Evolutionary conservation across 2,888 invertebrate species (phyloP), one percentile per base, ranked within the genome.

Genomic region (Dasypolia templi): DNA sequence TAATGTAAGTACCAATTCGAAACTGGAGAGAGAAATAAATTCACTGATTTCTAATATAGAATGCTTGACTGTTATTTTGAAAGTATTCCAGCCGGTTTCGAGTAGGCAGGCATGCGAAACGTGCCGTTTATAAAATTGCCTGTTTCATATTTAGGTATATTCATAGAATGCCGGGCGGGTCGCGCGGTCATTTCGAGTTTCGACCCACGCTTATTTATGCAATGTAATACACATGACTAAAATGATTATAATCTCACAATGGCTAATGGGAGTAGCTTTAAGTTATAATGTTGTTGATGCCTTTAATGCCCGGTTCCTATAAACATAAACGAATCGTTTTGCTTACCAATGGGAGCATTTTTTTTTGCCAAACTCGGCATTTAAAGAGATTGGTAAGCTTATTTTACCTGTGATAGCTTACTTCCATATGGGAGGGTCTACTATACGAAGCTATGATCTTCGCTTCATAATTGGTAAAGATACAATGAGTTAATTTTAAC

Each of bases 21-120:
- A 77, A 59, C 39, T 46, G 22, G 17, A 72, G 19, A 44, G 66
- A 39, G 9, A 5, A 56, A 19, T 74, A 44, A 17, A 46, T 68
- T 76, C 11, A 32, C 46, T 26, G 29, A 5, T 51, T 46, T 0
- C 0, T 17, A 19, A 0, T 35, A 9, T 14, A 49, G 17, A 39
- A 22, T 51, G n/a, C 51, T 32, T 32, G 32, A 32, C 35, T 73
- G 55, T 55, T 61, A 46, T 53, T 81, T 72, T 62, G 59, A 65
- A 59, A 68, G 46, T 42, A 32, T 55, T 81, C 32, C 35, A 75
- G 71, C 75, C 71, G 71, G 76, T 80, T 75, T 67, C 12, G 17
- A 26, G 44, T 55, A 44, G 19, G 22, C 32, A 46, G 32, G 32
- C 66, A 58, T 49, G 69, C 53, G 39, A 53, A 63, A 66, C 35